Evolutionary conservation across 1,140 invertebrate species (phyloP), one percentile per base, ranked within the genome.

Genomic region (honey bee (Apis mellifera)): DNA sequence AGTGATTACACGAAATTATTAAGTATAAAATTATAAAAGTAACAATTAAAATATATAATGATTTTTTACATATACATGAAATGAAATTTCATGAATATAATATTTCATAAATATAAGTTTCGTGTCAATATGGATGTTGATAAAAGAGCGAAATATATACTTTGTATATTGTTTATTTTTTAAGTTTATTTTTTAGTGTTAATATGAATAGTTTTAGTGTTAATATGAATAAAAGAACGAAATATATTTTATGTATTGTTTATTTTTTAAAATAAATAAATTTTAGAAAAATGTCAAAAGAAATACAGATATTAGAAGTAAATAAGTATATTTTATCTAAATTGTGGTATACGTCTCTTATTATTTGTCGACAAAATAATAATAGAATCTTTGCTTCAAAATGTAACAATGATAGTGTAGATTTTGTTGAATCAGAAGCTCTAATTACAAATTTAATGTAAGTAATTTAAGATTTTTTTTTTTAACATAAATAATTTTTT

Each of bases 281-380:
- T 17, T n/a, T 72, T 17, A 26, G 1, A 60, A 86, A 52, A 42
- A 88, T 87, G 86, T 80, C 85, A 66, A 62, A 68, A 13, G 64
- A 82, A 42, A 23, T 12, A 32, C 26, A 48, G 42, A n/a, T 23
- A 23, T 32, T 87, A 17, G 52, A 85, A 42, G 59, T 88, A 32
- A 78, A 80, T n/a, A 87, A 88, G 52, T 88, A 59, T 23, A 78
- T 88, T 50, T 64, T 42, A 9, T 88, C 86, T 42, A 81, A 75
- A 69, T 83, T 88, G 15, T 88, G 86, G 86, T 88, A 87, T 9
- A 88, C 86, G 21, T 84, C 86, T 57, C 54, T 87, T 23, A 71
- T 57, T 68, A 59, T 85, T 76, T 83, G 65, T 13, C 62, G 69
- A 9, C 52, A 69, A 11, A 71, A 65, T 17, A 74, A 68, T 32